Evolutionary conservation across 1,140 invertebrate species (phyloP).

Genomic region (Nephila pilipes): DNA sequence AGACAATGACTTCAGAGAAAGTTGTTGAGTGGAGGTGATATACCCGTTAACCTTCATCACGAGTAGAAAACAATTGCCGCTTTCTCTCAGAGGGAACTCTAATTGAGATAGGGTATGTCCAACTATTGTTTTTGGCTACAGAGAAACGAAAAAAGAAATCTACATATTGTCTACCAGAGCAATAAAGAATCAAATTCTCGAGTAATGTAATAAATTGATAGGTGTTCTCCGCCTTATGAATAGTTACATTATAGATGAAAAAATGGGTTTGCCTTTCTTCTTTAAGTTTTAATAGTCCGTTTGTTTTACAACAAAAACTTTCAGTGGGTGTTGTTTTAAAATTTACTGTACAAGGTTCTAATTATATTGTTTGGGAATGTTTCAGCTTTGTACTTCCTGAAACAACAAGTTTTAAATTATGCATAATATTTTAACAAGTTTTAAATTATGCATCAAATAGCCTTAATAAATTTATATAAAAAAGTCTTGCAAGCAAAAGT

Average conservation of each 20-base stretch:
- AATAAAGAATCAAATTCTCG: neutral
- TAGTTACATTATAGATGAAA: neutral
- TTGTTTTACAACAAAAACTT: neutral
- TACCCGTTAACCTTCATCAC: conserved; percentile 8
- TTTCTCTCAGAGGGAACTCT: neutral
- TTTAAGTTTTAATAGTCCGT: neutral
- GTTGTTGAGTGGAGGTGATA: neutral
- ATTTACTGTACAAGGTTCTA: neutral
- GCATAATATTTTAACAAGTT: no score
- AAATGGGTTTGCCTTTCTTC: neutral
- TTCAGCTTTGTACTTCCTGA: neutral
- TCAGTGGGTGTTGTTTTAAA: neutral
- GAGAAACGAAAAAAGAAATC: neutral
- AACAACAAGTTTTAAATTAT: no score
- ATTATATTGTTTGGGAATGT: neutral
- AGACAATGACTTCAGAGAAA: conserved; percentile 5
- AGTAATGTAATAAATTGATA: neutral
- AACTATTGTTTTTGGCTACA: neutral
- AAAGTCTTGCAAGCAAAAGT: no score
- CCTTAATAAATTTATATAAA: no score
- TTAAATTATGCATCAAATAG: no score
- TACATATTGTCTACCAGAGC: neutral
- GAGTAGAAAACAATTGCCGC: neutral
- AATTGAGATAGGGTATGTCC: conserved; percentile 8
- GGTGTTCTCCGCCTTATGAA: neutral